phyloP scores from a whole-genome alignment of 64 coral and sea anemone genomes.

The Montipora capricornis region DNA sequence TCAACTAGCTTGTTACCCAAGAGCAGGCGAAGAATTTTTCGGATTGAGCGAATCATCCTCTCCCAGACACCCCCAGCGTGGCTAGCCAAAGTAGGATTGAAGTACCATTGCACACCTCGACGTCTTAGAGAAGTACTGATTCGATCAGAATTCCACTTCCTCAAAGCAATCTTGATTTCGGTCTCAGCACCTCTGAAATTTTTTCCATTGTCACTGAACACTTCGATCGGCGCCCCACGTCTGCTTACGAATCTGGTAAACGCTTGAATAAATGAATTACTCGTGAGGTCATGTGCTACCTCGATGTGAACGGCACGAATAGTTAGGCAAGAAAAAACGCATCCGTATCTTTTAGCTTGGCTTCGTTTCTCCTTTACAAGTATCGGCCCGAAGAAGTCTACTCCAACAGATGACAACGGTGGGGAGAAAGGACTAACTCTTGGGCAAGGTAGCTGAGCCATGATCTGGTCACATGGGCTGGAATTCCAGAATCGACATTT shows the following conservation, averaged over 20 bases:
- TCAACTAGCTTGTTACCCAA: background rate
- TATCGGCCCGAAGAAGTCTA: constrained; percentile 17
- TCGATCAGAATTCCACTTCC: background rate
- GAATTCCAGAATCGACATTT: background rate
- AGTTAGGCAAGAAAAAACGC: constrained; percentile 42
- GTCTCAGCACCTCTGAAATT: no score
- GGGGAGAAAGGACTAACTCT: background rate
- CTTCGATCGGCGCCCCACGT: no score
- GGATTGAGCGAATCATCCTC: constrained; percentile 40
- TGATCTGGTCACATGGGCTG: background rate
- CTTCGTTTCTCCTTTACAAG: constrained; percentile 4
- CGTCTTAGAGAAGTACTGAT: no score
- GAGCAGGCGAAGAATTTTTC: constrained; percentile 6
- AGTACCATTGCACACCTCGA: no score
- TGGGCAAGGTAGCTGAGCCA: background rate
- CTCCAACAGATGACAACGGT: background rate
- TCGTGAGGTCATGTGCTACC: constrained; percentile 26
- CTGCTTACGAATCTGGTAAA: no score
- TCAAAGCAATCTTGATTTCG: background rate
- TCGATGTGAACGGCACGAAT: background rate
- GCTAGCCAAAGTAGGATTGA: no score
- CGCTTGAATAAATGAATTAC: constrained; percentile 31
- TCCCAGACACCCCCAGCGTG: no score
- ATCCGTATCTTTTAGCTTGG: constrained; percentile 41
- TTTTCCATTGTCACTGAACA: no score